Conservation (phyloP, 2,797 vertebrate species). For the Lycodopsis pacificus region DNA sequence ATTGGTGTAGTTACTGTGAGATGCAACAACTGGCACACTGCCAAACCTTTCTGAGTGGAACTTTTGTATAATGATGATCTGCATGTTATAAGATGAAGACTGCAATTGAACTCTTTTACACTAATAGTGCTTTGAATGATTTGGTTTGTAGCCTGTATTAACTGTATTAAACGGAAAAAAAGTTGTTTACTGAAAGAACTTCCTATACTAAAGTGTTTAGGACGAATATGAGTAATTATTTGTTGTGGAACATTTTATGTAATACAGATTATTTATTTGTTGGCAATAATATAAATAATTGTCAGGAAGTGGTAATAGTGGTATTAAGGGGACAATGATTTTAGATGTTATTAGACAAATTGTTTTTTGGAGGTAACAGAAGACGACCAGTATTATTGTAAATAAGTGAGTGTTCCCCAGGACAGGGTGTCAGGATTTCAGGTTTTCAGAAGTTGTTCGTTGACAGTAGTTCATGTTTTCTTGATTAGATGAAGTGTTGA, state of each 20-base stretch:
- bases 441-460: neutral
- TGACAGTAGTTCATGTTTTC: neutral
- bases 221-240: neutral
- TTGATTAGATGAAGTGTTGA: neutral
- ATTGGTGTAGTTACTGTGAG: neutral
- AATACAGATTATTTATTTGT: neutral
- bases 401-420: neutral
- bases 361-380: neutral
- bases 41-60: constrained; percentile 2
- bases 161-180: neutral
- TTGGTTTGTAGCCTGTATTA: neutral
- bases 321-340: neutral
- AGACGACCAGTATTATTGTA: neutral
- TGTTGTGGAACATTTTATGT: neutral
- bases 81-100: constrained; percentile 12
- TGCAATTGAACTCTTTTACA: constrained; percentile 9
- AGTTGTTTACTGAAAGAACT: neutral
- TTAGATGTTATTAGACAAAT: neutral
- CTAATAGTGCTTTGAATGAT: neutral
- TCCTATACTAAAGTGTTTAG: neutral
- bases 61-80: neutral
- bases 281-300: neutral
- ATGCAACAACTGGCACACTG: constrained; percentile 22
- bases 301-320: neutral
- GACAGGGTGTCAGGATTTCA: neutral